Conservation (phyloP, 2,113 vertebrate genomes). For the Smithornis capensis region DNA sequence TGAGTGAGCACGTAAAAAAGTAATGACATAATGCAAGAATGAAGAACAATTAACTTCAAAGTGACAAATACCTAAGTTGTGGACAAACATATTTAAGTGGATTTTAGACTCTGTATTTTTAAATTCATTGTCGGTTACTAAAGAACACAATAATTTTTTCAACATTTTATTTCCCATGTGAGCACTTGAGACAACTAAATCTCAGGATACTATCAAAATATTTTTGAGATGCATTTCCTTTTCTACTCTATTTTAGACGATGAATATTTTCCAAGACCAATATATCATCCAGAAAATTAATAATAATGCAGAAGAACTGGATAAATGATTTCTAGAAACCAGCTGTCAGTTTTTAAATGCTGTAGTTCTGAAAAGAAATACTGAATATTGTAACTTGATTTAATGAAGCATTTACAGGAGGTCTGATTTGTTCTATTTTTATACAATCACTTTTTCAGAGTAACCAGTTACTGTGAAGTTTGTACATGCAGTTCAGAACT, state of each 20-base stretch:
- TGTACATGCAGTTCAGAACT: not conserved
- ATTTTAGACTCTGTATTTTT: conserved; percentile 2
- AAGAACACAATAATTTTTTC: conserved; percentile 23
- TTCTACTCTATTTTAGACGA: conserved; percentile 43
- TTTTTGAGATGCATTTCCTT: conserved; percentile 33
- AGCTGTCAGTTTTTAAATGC: conserved; percentile 20
- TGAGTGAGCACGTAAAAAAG: not conserved
- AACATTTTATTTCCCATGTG: conserved; percentile 30
- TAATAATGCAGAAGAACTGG: conserved; percentile 1
- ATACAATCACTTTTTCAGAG: not conserved
- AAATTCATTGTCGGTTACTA: conserved; percentile 39
- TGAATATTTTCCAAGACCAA: conserved; percentile 21
- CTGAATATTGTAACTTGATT: conserved; percentile 57
- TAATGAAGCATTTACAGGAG: conserved; percentile 28
- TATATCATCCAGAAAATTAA: conserved; percentile 16
- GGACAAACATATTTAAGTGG: not conserved
- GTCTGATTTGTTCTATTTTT: conserved; percentile 13
- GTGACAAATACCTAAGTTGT: not conserved
- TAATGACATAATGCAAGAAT: not conserved
- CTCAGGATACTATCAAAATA: not conserved
- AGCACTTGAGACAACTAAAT: conserved; percentile 34
- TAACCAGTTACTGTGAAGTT: conserved; percentile 12
- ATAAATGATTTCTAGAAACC: conserved; percentile 36
- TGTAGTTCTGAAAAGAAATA: conserved; percentile 23
- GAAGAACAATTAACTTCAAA: not conserved